Evolutionary conservation across 1,140 invertebrate species (phyloP).

Genomic region (Pseudomyrmex concolor): DNA sequence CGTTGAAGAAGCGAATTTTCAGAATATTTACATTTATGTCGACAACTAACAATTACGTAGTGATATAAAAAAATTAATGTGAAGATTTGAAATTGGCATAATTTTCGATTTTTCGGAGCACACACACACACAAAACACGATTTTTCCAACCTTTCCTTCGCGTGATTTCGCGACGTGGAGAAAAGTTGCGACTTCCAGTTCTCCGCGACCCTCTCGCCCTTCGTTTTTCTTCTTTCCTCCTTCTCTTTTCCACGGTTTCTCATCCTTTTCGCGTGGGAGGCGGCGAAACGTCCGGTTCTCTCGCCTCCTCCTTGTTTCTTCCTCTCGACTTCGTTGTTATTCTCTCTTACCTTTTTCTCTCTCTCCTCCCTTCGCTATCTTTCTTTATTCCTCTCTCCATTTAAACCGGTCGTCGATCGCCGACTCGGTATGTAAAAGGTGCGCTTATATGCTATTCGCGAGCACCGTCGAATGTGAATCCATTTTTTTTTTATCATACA

Average conservation of each 20-base stretch:
- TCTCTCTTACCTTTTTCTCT: background rate
- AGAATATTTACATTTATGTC: too few relatives aligned
- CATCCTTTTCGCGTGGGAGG: conserved; percentile 78
- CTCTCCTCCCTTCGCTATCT: conserved; percentile 1
- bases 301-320: conserved; percentile 49
- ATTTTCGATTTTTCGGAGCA: background rate
- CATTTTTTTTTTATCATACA: conserved; percentile 26
- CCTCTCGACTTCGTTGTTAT: background rate
- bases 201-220: conserved; percentile 4
- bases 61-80: too few relatives aligned
- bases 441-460: conserved; percentile 33
- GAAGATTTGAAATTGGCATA: background rate
- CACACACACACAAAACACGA: too few relatives aligned
- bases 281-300: conserved; percentile 75
- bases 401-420: conserved; percentile 51
- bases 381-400: conserved; percentile 16
- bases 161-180: conserved; percentile 36
- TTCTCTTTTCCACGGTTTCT: conserved; percentile 52
- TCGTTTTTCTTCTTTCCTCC: background rate
- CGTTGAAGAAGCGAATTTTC: too few relatives aligned
- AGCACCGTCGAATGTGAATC: conserved; percentile 17
- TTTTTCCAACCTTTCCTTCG: background rate
- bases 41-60: background rate
- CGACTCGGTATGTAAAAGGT: conserved; percentile 36
- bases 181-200: conserved; percentile 40